These are phyloP conservation scores for Ditula angustiorana DNA, from an alignment of 2,888 invertebrate species.

Conservation along the genomic window DNA sequence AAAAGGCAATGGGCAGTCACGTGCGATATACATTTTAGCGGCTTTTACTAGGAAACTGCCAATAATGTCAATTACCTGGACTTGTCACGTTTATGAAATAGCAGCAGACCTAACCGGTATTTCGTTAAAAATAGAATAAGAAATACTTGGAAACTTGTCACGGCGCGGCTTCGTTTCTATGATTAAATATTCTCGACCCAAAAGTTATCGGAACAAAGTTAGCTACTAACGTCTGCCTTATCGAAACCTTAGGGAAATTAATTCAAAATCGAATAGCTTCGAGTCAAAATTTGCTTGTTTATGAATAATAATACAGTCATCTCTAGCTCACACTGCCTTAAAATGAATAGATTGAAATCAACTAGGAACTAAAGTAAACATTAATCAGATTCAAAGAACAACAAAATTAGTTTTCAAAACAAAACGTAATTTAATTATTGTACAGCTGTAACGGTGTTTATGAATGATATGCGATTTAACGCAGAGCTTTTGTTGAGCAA, in stretches of 20 bases:
- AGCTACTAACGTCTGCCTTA: slow-evolving; percentile 39
- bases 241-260: slow-evolving; percentile 40
- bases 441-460: too few relatives aligned
- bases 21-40: too few relatives aligned
- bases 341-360: not conserved
- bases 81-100: too few relatives aligned
- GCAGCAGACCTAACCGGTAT: too few relatives aligned
- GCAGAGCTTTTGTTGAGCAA: too few relatives aligned
- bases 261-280: slow-evolving; percentile 29
- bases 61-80: too few relatives aligned
- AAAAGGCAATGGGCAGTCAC: too few relatives aligned
- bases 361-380: not conserved
- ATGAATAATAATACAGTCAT: slow-evolving; percentile 36
- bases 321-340: not conserved
- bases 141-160: slow-evolving; percentile 7
- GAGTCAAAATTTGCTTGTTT: slow-evolving; percentile 15
- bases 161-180: not conserved
- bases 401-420: too few relatives aligned
- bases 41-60: too few relatives aligned
- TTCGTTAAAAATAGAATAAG: too few relatives aligned
- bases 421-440: too few relatives aligned
- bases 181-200: slow-evolving; percentile 35
- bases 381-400: not conserved
- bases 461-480: too few relatives aligned
- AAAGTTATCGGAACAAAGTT: slow-evolving; percentile 39